phyloP scores from a whole-genome alignment of 1,140 invertebrate genomes.

The Heliconius himera region DNA sequence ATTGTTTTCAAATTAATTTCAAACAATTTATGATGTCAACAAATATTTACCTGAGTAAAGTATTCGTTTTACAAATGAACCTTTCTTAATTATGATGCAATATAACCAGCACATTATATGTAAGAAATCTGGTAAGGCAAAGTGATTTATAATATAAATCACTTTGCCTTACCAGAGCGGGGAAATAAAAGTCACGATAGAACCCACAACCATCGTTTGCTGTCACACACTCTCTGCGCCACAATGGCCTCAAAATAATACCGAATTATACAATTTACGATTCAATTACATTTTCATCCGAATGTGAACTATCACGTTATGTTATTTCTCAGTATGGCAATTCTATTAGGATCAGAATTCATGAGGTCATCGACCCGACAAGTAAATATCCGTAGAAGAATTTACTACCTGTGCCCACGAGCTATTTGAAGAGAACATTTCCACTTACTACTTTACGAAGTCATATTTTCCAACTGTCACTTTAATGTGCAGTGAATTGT shows the following conservation, averaged over 20 bases:
- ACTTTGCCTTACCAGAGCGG: too few species aligned
- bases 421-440: background rate
- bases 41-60: too few species aligned
- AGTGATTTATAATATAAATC: too few species aligned
- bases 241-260: too few species aligned
- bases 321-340: conserved; percentile 3
- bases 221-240: too few species aligned
- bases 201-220: too few species aligned
- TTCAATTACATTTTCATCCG: background rate
- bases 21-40: background rate
- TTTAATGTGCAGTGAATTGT: background rate
- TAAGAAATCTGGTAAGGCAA: too few species aligned
- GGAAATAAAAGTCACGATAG: too few species aligned
- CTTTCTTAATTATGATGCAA: too few species aligned
- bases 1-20: background rate
- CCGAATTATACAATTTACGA: background rate
- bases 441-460: background rate
- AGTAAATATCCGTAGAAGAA: conserved; percentile 2
- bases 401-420: conserved; percentile 9
- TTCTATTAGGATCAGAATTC: conserved; percentile 4
- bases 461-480: background rate
- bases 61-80: too few species aligned
- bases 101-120: too few species aligned
- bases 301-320: background rate
- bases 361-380: background rate